Conservation (phyloP, 2,888 invertebrate genomes). For the Anoplius nigerrimus region DNA sequence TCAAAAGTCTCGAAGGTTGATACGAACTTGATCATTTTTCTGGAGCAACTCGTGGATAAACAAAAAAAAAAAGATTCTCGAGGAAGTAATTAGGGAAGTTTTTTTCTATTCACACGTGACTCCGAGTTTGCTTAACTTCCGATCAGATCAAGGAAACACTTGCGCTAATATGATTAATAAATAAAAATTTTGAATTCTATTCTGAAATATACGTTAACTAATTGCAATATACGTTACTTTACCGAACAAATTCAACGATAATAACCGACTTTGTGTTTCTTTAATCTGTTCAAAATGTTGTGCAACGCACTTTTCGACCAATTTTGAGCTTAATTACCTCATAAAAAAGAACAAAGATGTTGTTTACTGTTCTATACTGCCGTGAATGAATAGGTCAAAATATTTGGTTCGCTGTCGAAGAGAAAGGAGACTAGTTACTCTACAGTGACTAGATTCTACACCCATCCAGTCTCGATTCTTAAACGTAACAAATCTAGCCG, state of each 20-base stretch:
- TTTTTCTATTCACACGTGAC: too few species aligned
- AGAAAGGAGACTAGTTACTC: conserved; percentile 31
- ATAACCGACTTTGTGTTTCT: background rate
- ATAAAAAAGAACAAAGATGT: too few species aligned
- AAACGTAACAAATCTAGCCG: conserved; percentile 30
- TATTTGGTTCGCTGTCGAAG: conserved; percentile 36
- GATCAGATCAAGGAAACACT: too few species aligned
- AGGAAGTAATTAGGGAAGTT: too few species aligned
- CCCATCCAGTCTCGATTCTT: conserved; percentile 51
- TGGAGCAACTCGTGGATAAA: conserved; percentile 1
- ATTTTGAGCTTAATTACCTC: background rate
- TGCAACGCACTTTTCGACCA: background rate
- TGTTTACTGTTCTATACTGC: too few species aligned
- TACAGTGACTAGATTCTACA: conserved; percentile 65
- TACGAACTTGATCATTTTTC: background rate
- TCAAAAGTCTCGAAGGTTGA: conserved; percentile 20
- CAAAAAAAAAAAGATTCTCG: too few species aligned
- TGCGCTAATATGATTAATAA: too few species aligned
- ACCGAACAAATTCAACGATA: too few species aligned
- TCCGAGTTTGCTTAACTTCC: too few species aligned
- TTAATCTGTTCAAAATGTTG: background rate
- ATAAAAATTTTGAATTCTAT: too few species aligned
- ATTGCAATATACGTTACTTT: too few species aligned
- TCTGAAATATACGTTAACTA: too few species aligned
- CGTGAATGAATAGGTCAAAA: background rate